Conservation (phyloP, 2,113 vertebrate genomes). For the Aspiorhynchus laticeps region DNA sequence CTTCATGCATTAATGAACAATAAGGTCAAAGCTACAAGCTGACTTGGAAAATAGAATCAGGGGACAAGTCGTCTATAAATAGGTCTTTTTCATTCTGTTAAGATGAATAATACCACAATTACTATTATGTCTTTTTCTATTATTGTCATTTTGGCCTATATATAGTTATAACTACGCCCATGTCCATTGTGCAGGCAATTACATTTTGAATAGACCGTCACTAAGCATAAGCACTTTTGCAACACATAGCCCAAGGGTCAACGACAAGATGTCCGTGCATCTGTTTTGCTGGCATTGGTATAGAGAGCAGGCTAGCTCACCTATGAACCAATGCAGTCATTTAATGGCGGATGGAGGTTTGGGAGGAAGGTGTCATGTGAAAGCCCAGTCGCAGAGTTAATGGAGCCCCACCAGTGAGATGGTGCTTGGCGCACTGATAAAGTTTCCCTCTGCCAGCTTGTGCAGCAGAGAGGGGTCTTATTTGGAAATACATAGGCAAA, state of each 20-base stretch:
- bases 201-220: background rate
- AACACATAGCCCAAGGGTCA: background rate
- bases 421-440: slow-evolving; percentile 26
- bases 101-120: slow-evolving; percentile 46
- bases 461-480: slow-evolving; percentile 18
- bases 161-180: background rate
- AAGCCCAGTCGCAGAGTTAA: slow-evolving; percentile 45
- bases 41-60: slow-evolving; percentile 59
- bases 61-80: slow-evolving; percentile 62
- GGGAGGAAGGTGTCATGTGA: slow-evolving; percentile 16
- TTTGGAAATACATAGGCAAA: slow-evolving; percentile 41
- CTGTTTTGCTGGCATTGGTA: background rate
- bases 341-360: slow-evolving; percentile 2
- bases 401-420: slow-evolving; percentile 19
- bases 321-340: slow-evolving; percentile 14
- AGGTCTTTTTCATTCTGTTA: slow-evolving; percentile 45
- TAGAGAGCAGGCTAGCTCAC: slow-evolving; percentile 7
- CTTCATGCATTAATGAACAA: slow-evolving; percentile 76
- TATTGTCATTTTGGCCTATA: slow-evolving; percentile 36
- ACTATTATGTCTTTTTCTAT: slow-evolving; percentile 46
- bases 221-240: background rate
- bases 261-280: background rate
- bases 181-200: background rate
- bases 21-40: slow-evolving; percentile 65
- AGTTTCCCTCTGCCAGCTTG: slow-evolving; percentile 23